Evolutionary conservation across 2,113 vertebrate species (phyloP), one percentile per base, ranked within the genome.

Genomic region (Alaudala cheleensis): DNA sequence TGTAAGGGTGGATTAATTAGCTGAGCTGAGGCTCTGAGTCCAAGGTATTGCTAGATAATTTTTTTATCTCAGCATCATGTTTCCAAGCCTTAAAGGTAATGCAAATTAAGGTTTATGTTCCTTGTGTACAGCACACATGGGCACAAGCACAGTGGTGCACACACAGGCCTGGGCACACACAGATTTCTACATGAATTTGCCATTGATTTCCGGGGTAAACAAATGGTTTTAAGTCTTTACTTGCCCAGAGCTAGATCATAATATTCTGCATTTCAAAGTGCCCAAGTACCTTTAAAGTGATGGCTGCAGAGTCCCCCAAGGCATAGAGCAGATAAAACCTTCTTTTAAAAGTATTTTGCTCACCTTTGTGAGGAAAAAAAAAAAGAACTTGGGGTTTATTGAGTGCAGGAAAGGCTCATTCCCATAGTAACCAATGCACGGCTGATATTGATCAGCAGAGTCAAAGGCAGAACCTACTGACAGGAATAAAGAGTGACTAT

Each of bases 191-290:
- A 92, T 51, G 92, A 97, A 94, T 97, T 92, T 95, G 91, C 71
- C 97, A 99, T 99, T 98, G 98, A 99, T 99, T 99, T 99, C 98
- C 98, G 98, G 97, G 96, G 97, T 98, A 98, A 98, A 98, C 98
- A 98, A 98, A 98, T 98, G 97, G 98, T 98, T 99, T 99, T 98
- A 98, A 99, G 98, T 96, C 97, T 97, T 97, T 95, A 84, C 96
- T 98, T 97, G 98, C 99, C 99, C 98, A 98, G 97, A 98, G 99
- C 98, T 96, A 98, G 93, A 99, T 98, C 97, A 98, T 98, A 97
- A 98, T 98, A 98, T 97, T 98, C 98, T 98, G 93, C 96, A 98
- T 99, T 99, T 99, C 98, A 98, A 99, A 99, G 98, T 94, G 79
- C 60, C 97, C 96, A 93, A 95, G 91, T 96, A 96, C 97, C 98